Conservation (phyloP, 35 echinoderm and acorn worm genomes). For the Stichopus chloronotus region DNA sequence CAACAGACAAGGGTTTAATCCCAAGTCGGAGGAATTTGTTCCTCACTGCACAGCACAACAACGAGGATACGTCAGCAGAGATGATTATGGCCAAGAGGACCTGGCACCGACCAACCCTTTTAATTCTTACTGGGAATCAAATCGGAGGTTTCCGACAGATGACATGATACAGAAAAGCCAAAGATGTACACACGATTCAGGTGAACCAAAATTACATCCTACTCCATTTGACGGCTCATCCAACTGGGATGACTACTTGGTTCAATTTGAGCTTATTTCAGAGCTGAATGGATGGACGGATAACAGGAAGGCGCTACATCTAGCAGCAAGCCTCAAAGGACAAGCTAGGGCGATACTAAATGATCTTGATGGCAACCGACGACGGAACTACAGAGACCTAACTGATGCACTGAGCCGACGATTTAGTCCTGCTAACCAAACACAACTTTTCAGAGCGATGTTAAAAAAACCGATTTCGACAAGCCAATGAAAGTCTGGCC, state of each 20-base stretch:
- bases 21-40: not conserved
- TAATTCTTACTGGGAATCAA: not conserved
- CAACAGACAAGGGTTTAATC: not conserved
- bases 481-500: not conserved
- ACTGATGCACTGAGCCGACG: conserved; percentile 27
- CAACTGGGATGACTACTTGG: conserved; percentile 56
- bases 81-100: no score
- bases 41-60: not conserved
- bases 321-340: conserved; percentile 54
- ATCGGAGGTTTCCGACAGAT: not conserved
- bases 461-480: not conserved
- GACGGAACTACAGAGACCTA: conserved; percentile 30
- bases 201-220: not conserved
- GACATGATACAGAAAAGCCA: not conserved
- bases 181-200: not conserved
- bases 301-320: conserved; percentile 27
- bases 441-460: conserved; percentile 21
- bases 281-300: conserved; percentile 62
- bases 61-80: not conserved
- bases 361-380: conserved; percentile 40
- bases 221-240: conserved; percentile 55
- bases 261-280: conserved; percentile 62
- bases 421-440: conserved; percentile 47
- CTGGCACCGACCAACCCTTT: not conserved
- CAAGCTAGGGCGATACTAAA: conserved; percentile 51